Evolutionary conservation across 2,888 invertebrate species (phyloP).

Genomic region (Drosophila rubida): DNA sequence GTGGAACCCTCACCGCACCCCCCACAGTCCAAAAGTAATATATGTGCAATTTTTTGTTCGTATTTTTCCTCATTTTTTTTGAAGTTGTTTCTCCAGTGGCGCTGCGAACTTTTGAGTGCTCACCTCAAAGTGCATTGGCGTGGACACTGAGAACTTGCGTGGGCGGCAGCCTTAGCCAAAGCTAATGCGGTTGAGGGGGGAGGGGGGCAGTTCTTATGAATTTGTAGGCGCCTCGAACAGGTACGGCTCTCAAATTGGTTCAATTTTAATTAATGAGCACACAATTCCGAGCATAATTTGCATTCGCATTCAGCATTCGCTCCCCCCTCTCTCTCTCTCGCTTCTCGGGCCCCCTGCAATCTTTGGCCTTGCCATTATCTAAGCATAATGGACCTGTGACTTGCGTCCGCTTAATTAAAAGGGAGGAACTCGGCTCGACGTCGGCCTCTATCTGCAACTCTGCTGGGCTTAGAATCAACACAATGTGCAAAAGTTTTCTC

Average conservation of each 20-base stretch:
- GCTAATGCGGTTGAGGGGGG: slow-evolving; percentile 2
- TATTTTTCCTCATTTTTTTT: slow-evolving; percentile 7
- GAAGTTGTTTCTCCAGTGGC: slow-evolving; percentile 26
- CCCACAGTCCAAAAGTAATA: slow-evolving; percentile 38
- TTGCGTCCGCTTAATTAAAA: slow-evolving; percentile 73
- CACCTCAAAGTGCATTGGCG: slow-evolving; percentile 78
- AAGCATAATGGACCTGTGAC: slow-evolving; percentile 72
- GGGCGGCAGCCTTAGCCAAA: slow-evolving; percentile 20
- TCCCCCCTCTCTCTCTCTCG: not conserved
- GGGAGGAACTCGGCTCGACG: slow-evolving; percentile 23
- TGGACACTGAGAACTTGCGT: slow-evolving; percentile 65
- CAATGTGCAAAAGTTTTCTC: slow-evolving; percentile 69
- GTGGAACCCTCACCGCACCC: slow-evolving; percentile 4
- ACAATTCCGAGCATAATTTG: slow-evolving; percentile 76
- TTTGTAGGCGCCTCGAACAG: slow-evolving; percentile 2
- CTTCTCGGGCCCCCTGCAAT: slow-evolving; percentile 1
- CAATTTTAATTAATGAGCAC: slow-evolving; percentile 79
- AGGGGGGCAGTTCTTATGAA: slow-evolving; percentile 18
- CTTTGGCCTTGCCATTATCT: slow-evolving; percentile 68
- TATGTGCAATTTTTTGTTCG: slow-evolving; percentile 47
- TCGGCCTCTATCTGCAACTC: slow-evolving; percentile 15
- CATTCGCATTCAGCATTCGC: slow-evolving; percentile 47
- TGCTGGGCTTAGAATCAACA: slow-evolving; percentile 73
- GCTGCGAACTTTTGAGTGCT: slow-evolving; percentile 70
- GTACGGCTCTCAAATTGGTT: slow-evolving; percentile 63